Conservation (phyloP, 2,888 invertebrate genomes). For the Leptothorax acervorum region DNA sequence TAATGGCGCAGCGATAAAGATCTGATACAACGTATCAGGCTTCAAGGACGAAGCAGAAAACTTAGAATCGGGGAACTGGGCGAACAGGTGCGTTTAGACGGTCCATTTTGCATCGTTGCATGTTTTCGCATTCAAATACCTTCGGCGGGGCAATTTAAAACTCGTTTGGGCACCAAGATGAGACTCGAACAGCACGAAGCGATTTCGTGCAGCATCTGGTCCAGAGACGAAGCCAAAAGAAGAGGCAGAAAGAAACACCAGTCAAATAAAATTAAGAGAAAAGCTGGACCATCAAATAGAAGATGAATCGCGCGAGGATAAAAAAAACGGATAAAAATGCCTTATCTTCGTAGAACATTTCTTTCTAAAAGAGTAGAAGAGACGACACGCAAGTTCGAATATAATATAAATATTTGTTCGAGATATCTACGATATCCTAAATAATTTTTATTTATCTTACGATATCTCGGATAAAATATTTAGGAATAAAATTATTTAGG, state of each 20-base stretch:
- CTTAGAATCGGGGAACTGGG: slow-evolving; percentile 52
- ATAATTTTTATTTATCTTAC: neutral
- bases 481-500: too few relatives aligned
- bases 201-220: slow-evolving; percentile 78
- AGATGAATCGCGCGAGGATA: slow-evolving; percentile 57
- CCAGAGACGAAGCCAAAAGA: slow-evolving; percentile 57
- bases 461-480: too few relatives aligned
- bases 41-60: slow-evolving; percentile 27
- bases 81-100: slow-evolving; percentile 68
- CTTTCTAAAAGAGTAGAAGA: slow-evolving; percentile 35
- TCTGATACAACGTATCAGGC: slow-evolving; percentile 21
- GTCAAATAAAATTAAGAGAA: slow-evolving; percentile 45
- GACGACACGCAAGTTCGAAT: slow-evolving; percentile 36
- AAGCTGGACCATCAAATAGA: slow-evolving; percentile 72
- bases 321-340: slow-evolving; percentile 43
- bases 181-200: slow-evolving; percentile 57
- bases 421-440: neutral
- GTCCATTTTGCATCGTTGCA: slow-evolving; percentile 69
- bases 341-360: slow-evolving; percentile 56
- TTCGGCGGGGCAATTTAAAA: slow-evolving; percentile 79
- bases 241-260: slow-evolving; percentile 10
- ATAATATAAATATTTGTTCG: neutral
- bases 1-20: slow-evolving; percentile 3
- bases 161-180: slow-evolving; percentile 78
- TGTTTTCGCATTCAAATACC: slow-evolving; percentile 77